These are phyloP conservation scores for Gortyna flavago DNA, from an alignment of 2,888 invertebrate genomes.

Conservation along the genomic window DNA sequence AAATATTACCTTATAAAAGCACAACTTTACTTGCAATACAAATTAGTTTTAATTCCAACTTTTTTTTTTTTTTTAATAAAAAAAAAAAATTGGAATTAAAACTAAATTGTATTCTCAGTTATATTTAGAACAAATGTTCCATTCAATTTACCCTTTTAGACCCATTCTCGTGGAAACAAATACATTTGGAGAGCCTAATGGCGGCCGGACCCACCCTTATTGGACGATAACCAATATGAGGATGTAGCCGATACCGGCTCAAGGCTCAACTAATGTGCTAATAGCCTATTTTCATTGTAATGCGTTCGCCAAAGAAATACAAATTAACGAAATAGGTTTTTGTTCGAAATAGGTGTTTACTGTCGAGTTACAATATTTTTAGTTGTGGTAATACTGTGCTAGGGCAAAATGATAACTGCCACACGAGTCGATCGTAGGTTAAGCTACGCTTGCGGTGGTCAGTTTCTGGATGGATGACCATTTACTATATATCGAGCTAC, in stretches of 20 bases:
- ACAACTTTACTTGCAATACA: neutral
- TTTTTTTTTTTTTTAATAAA: no score
- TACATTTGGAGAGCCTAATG: constrained; percentile 59
- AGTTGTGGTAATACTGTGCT: neutral
- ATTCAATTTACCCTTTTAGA: constrained; percentile 56
- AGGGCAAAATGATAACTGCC: neutral
- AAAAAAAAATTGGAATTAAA: no score
- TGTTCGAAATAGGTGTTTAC: neutral
- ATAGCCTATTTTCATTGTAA: constrained; percentile 68
- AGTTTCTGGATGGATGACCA: neutral
- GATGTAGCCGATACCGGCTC: constrained; percentile 62
- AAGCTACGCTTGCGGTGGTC: neutral
- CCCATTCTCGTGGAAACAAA: constrained; percentile 63
- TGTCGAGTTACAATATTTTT: neutral
- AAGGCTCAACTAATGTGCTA: constrained; percentile 64
- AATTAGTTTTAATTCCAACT: constrained; percentile 15
- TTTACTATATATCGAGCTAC: neutral
- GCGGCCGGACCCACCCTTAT: constrained; percentile 65
- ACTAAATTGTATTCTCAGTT: constrained; percentile 44
- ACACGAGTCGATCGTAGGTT: neutral
- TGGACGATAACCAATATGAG: constrained; percentile 72
- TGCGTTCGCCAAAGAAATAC: constrained; percentile 46
- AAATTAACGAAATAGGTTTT: constrained; percentile 42
- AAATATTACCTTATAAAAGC: neutral
- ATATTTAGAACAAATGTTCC: constrained; percentile 44